Percentiles rank a stretch among this genome's conserved stretches.
These are phyloP conservation scores for Papilio polytes DNA, from an alignment of 1,140 invertebrate genomes.

Conservation along the genomic window DNA sequence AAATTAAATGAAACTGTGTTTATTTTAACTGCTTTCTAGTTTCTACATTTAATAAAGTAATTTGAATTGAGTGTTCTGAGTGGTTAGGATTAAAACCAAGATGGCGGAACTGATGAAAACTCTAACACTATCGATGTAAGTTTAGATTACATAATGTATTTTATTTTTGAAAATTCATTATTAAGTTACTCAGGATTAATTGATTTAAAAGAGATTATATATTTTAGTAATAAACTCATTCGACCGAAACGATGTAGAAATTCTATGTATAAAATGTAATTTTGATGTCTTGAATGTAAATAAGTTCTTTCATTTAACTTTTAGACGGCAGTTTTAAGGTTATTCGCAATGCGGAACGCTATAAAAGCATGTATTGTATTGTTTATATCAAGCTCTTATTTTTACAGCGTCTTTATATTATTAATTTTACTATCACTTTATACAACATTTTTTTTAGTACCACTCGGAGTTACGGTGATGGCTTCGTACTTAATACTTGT, in stretches of 20 bases:
- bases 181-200: neutral
- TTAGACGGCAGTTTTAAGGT: conserved; percentile 16
- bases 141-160: neutral
- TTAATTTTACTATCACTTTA: conserved; percentile 4
- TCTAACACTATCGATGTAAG: neutral
- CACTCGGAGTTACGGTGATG: neutral
- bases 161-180: neutral
- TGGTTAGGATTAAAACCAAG: neutral
- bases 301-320: conserved; percentile 16
- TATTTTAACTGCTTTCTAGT: neutral
- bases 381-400: conserved; percentile 6
- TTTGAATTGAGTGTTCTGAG: neutral
- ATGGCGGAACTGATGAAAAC: neutral
- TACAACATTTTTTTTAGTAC: conserved; percentile 6
- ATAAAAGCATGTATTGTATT: neutral
- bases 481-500: neutral
- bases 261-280: neutral
- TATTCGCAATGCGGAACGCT: conserved; percentile 9
- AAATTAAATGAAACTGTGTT: conserved; percentile 6
- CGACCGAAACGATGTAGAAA: neutral
- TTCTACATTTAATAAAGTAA: neutral
- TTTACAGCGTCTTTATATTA: neutral
- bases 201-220: neutral
- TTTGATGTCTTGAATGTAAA: conserved; percentile 5
- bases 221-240: neutral